Percentiles rank a stretch among this genome's conserved stretches.
phyloP scores from a whole-genome alignment of 30 jellyfish, hydroid and myxozoan species.

The Aurelia coerulea region DNA sequence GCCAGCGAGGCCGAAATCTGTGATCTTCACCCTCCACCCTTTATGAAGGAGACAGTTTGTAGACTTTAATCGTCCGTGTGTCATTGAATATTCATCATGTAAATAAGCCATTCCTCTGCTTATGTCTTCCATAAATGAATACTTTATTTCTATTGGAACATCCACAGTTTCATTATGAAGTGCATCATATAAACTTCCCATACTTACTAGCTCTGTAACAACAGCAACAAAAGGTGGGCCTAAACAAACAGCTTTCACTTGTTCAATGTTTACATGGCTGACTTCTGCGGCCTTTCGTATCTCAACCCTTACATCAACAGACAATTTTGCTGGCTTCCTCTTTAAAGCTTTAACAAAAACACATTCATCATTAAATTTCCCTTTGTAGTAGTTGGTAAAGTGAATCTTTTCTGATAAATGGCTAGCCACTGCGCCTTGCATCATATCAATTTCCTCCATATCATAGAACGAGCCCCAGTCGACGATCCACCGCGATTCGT shows the following conservation, averaged over 20 bases:
- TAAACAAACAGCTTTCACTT: slow-evolving; percentile 71
- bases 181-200: slow-evolving; percentile 92
- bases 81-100: slow-evolving; percentile 66
- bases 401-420: slow-evolving; percentile 61
- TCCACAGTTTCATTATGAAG: slow-evolving; percentile 73
- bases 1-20: slow-evolving; percentile 79
- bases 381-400: slow-evolving; percentile 54
- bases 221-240: slow-evolving; percentile 84
- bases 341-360: slow-evolving; percentile 68
- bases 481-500: slow-evolving; percentile 62
- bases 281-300: slow-evolving; percentile 55
- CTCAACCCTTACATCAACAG: slow-evolving; percentile 77
- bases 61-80: slow-evolving; percentile 93
- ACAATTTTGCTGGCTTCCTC: slow-evolving; percentile 74
- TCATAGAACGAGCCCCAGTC: slow-evolving; percentile 70
- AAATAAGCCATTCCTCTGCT: slow-evolving; percentile 89
- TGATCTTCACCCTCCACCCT: slow-evolving; percentile 92
- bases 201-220: slow-evolving; percentile 75
- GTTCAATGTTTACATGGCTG: slow-evolving; percentile 77
- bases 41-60: slow-evolving; percentile 87
- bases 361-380: slow-evolving; percentile 32
- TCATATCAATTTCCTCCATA: slow-evolving; percentile 39
- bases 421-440: slow-evolving; percentile 28
- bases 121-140: slow-evolving; percentile 88
- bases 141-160: slow-evolving; percentile 84